These are phyloP conservation scores for Agonopterix subpropinquella DNA, from an alignment of 2,888 invertebrate species.

Conservation along the genomic window DNA sequence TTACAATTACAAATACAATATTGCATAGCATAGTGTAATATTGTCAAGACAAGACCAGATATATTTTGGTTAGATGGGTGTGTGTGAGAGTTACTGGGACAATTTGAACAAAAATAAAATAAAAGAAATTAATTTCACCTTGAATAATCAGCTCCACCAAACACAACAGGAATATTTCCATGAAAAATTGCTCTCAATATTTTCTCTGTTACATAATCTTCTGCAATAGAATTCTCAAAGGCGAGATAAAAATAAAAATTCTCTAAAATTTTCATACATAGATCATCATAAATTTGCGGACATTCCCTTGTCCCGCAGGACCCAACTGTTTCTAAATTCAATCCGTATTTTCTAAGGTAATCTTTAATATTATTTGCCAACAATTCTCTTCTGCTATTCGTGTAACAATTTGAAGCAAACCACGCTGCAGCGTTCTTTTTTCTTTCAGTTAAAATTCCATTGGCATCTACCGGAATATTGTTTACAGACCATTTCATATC, in stretches of 20 bases:
- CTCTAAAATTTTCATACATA: slow-evolving; percentile 31
- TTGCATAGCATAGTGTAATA: too few species aligned
- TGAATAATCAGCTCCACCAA: slow-evolving; percentile 62
- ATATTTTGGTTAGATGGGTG: too few species aligned
- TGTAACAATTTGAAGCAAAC: slow-evolving; percentile 25
- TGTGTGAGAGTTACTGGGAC: too few species aligned
- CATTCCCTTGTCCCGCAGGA: slow-evolving; percentile 18
- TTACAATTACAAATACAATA: too few species aligned
- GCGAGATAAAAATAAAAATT: slow-evolving; percentile 49
- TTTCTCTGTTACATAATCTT: slow-evolving; percentile 43
- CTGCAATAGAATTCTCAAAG: slow-evolving; percentile 45
- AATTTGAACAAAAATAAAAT: too few species aligned
- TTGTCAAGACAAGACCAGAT: too few species aligned
- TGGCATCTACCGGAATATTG: slow-evolving; percentile 12
- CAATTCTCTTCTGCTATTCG: slow-evolving; percentile 15
- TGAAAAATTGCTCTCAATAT: slow-evolving; percentile 21
- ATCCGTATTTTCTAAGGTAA: slow-evolving; percentile 14
- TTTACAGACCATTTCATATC: slow-evolving; percentile 20
- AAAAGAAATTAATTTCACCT: slow-evolving; percentile 9
- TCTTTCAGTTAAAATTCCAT: slow-evolving; percentile 15
- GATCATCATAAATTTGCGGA: slow-evolving; percentile 13
- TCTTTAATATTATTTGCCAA: slow-evolving; percentile 13
- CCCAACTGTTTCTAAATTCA: slow-evolving; percentile 20
- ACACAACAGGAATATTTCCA: slow-evolving; percentile 77
- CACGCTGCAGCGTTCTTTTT: slow-evolving; percentile 18